Base-by-base conservation (phyloP, 2,888 invertebrate species). In the Pollenia griseotomentosa region DNA sequence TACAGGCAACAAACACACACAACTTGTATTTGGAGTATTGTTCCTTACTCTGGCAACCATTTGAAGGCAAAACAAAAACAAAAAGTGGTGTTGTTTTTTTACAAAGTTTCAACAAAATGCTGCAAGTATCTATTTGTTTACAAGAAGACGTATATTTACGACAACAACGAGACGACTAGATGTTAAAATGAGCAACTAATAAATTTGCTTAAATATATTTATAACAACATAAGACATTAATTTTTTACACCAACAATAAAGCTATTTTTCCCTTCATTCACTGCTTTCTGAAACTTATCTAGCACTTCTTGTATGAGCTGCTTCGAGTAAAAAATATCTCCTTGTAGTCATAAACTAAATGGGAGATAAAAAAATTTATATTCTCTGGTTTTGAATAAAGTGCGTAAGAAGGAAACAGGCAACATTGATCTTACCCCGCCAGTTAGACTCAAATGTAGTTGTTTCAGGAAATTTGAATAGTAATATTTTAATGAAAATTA, bases 161-260 rank as follows among this genome's bases (percentile, higher is more conserved):
- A 75, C 74, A 68, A 55, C 66, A 74, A 44, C 42, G n/a, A 19
- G 53, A 83, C 42, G 46, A 55, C 51, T 44, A 61, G 48, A 63
- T 78, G 83, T 83, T 78, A 57, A 85, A 86, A 83, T 79, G 70
- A 83, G 86, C 70, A 83, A 75, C 86, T 75, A 86, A 86, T 86
- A 86, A 86, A 86, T 86, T 86, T 80, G 19, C 86, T 86, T 83
- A 83, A 86, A 86, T 86, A 83, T 77, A 83, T 83, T 83, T 83
- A 77, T 75, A 83, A 86, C 86, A 75, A 80, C 86, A 80, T 83
- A 80, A 86, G 83, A 83, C 83, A 86, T 86, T 83, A 83, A 80
- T 83, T 80, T 73, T 86, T 73, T 57, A 70, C 78, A 57, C 75
- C 79, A 86, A 71, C 83, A 79, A 65, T 75, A 86, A 82, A 79